These are phyloP conservation scores for Clarias fuscus DNA, from an alignment of 2,797 vertebrate genomes.

Conservation along the genomic window DNA sequence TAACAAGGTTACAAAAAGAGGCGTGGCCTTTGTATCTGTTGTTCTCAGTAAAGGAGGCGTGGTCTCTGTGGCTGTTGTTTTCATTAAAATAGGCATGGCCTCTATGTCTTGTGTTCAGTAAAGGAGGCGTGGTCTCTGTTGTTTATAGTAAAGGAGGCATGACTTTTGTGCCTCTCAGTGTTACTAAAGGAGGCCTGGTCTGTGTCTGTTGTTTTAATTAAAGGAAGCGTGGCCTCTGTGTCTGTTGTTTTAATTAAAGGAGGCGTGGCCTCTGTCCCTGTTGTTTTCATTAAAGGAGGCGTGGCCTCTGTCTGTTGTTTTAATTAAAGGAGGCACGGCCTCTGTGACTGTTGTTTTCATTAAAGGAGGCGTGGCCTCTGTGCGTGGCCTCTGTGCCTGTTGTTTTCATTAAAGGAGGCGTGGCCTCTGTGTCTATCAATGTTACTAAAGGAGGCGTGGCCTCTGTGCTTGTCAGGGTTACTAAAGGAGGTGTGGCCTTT, in stretches of 20 bases:
- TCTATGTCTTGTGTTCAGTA: constrained; percentile 40
- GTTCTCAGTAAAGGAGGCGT: background rate
- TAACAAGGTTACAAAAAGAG: too few species aligned
- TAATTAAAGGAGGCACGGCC: too few species aligned
- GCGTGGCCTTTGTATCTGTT: background rate
- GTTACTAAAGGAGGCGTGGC: background rate
- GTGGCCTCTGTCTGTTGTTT: too few species aligned
- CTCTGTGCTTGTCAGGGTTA: background rate
- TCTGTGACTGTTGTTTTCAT: too few species aligned
- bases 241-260: background rate
- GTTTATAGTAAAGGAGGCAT: background rate
- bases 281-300: background rate
- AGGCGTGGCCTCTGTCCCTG: background rate
- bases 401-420: background rate
- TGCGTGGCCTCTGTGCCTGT: background rate
- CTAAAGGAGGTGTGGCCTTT: background rate
- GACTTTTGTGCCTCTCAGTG: background rate
- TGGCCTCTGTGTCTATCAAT: background rate
- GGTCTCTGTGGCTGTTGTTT: background rate
- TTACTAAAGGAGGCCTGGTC: background rate
- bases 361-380: too few species aligned
- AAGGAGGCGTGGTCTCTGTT: background rate
- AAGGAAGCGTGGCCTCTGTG: background rate
- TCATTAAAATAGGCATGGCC: background rate
- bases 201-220: background rate